Evolutionary conservation across 1,140 invertebrate species (phyloP).

Genomic region (Ditylenchus dipsaci): DNA sequence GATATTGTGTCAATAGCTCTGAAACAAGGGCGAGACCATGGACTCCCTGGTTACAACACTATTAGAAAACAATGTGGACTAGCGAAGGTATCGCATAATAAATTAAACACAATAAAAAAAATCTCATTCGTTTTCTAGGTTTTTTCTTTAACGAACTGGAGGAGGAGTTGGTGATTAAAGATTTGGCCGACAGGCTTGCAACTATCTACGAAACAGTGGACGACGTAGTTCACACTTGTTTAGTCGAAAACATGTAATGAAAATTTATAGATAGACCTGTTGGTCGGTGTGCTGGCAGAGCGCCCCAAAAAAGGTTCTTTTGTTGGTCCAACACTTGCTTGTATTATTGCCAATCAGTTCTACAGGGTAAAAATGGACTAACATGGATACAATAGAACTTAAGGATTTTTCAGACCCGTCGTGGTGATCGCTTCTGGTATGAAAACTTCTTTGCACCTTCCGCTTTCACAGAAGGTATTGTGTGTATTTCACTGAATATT

Average conservation of each 20-base stretch:
- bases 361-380: conserved; percentile 21
- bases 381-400: neutral
- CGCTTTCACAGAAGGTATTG: conserved; percentile 65
- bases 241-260: neutral
- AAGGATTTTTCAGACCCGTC: conserved; percentile 35
- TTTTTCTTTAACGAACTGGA: conserved; percentile 32
- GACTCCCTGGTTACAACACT: conserved; percentile 32
- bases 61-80: conserved; percentile 39
- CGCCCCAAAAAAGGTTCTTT: conserved; percentile 64
- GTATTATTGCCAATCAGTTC: conserved; percentile 80
- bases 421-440: conserved; percentile 54
- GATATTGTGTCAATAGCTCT: conserved; percentile 37
- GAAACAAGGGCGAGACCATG: conserved; percentile 42
- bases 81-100: conserved; percentile 3
- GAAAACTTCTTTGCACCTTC: conserved; percentile 49
- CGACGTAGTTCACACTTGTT: conserved; percentile 63
- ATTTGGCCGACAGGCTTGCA: conserved; percentile 75
- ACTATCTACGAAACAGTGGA: conserved; percentile 64
- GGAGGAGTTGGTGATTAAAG: conserved; percentile 68
- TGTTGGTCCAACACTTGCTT: conserved; percentile 77
- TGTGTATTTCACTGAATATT: too few relatives aligned
- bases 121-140: conserved; percentile 29
- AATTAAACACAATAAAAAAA: neutral
- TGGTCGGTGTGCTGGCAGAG: conserved; percentile 75
- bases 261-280: conserved; percentile 65